Percentiles rank a stretch among this genome's conserved stretches.
Evolutionary conservation across 2,888 invertebrate species (phyloP).

Genomic region (Gymnoscelis rufifasciata): DNA sequence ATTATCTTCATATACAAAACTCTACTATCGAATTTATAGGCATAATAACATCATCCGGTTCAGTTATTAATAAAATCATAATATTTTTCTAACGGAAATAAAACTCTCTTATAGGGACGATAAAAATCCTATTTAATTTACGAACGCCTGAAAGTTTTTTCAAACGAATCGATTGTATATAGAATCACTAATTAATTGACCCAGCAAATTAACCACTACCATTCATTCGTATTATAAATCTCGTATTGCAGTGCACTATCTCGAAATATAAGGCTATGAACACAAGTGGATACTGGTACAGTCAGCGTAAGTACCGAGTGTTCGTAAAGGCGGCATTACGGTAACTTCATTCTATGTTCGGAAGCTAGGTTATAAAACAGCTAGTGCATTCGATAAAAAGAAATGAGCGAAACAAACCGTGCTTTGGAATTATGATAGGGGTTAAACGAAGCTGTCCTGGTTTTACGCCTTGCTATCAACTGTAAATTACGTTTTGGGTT

Average conservation of each 20-base stretch:
- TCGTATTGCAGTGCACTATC: conserved; percentile 26
- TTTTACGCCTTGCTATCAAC: background rate
- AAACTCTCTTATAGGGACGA: too few relatives aligned
- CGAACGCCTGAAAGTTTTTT: too few relatives aligned
- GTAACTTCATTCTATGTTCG: conserved; percentile 43
- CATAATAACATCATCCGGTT: too few relatives aligned
- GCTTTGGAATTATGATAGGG: background rate
- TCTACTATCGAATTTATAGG: too few relatives aligned
- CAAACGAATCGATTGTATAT: background rate
- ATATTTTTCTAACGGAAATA: too few relatives aligned
- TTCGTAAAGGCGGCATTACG: conserved; percentile 42
- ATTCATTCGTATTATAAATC: conserved; percentile 20
- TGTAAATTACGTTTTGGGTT: too few relatives aligned
- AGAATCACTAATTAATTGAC: conserved; percentile 7
- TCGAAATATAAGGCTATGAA: conserved; percentile 39
- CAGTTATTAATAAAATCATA: too few relatives aligned
- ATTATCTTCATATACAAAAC: too few relatives aligned
- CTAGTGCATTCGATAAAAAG: conserved; percentile 3
- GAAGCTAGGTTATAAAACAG: conserved; percentile 6
- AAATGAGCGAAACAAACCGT: background rate
- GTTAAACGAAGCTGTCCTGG: too few relatives aligned
- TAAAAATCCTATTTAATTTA: too few relatives aligned
- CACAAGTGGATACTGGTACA: conserved; percentile 22
- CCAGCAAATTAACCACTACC: conserved; percentile 5
- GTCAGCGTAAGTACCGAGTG: conserved; percentile 26